Percentiles rank a stretch among this genome's conserved stretches.
phyloP scores from a whole-genome alignment of 2,888 invertebrate genomes.

The Perizoma affinitatum region DNA sequence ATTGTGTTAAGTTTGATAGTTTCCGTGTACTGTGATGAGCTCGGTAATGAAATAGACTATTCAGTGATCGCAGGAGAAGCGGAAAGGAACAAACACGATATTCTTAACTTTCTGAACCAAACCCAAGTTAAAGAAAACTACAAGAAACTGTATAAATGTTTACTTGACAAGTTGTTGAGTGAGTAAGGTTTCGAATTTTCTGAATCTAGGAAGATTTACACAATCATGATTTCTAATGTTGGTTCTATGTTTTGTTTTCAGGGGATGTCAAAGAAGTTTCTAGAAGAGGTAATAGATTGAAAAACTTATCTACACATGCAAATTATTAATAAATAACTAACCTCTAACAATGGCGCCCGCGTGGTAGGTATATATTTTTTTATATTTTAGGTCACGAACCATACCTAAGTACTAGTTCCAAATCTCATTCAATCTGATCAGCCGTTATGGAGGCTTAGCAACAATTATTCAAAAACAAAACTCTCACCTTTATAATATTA shows the following conservation, averaged over 20 bases:
- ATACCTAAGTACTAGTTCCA: too few species aligned
- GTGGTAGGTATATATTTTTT: too few species aligned
- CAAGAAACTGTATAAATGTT: constrained; percentile 56
- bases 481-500: too few species aligned
- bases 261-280: constrained; percentile 22
- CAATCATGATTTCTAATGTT: too few species aligned
- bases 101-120: constrained; percentile 64
- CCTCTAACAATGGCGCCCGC: too few species aligned
- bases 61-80: constrained; percentile 63
- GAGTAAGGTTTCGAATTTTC: constrained; percentile 26
- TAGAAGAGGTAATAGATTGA: constrained; percentile 31
- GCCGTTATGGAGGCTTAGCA: too few species aligned
- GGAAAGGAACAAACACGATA: constrained; percentile 62
- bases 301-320: too few species aligned
- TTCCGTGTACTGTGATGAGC: constrained; percentile 35
- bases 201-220: too few species aligned
- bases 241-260: constrained; percentile 19
- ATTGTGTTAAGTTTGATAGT: constrained; percentile 20
- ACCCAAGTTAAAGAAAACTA: constrained; percentile 58
- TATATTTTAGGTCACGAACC: too few species aligned
- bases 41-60: constrained; percentile 62
- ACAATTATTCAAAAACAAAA: too few species aligned
- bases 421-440: too few species aligned
- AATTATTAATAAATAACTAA: too few species aligned
- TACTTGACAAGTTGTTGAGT: constrained; percentile 62